phyloP scores from a whole-genome alignment of 2,113 vertebrate genomes.

The Bos taurus region ARS-UCD2.0 NC_037336.1:14055501-14056000 shows the following conservation, averaged over 20 bases:
- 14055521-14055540: background rate
- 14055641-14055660: background rate
- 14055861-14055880: background rate
- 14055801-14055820: background rate
- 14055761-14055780: background rate
- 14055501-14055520: background rate
- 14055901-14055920: background rate
- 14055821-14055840: background rate
- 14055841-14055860: background rate
- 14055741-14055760: background rate
- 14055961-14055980: background rate
- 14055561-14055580: background rate
- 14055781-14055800: background rate
- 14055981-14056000: background rate
- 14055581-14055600: background rate
- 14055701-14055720: background rate
- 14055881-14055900: background rate
- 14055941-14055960: background rate
- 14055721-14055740: background rate
- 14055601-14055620: background rate
- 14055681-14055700: background rate
- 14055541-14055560: background rate
- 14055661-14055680: background rate
- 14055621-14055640: background rate
- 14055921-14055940: background rate